Base-by-base conservation (phyloP, 2,113 vertebrate genomes). In the Mustela lutreola region DNA sequence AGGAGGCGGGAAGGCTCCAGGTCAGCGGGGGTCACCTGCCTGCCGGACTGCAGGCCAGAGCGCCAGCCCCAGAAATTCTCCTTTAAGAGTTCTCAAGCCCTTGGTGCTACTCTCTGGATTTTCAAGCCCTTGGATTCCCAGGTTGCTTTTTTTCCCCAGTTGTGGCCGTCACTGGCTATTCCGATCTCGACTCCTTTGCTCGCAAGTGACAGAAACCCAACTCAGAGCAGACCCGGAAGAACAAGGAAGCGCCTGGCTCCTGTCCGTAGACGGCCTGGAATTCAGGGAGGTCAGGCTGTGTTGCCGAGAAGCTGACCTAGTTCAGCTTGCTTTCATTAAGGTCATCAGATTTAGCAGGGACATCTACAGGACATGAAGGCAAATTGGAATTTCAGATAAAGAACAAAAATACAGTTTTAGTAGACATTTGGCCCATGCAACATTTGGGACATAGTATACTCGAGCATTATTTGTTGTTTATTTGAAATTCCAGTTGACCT, bases 151-250 rank as follows among this genome's bases (percentile, higher is more conserved):
- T 19, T 19, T 1, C n/a, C 36, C 58, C 22, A 19, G 62, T 42
- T 26, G 48, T 36, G 60, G 58, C 33, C 36, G 1, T 56, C 39
- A 21, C 8, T 42, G 60, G 60, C n/a, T 92, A 1, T 56, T 16
- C 83, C 42, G 36, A 48, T n/a, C 62, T 22, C 3, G 53, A 78
- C 48, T 45, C 48, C 50, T 75, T 75, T 12, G 18, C 28, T 62
- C 16, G 33, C 80, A n/a, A 86, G 80, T 7, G 86, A 97, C 65
- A 82, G 73, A 81, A 42, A 80, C 67, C 15, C 48, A 78, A 60
- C 50, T 70, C 39, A 31, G 28, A 70, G 39, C 11, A 53, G n/a
- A 42, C 26, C 42, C 2, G 31, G 62, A 60, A 82, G 36, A 31
- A 39, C 26, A 48, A 24, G 24, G 16, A 12, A 0, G 3, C 24